Conservation (phyloP, 2,113 vertebrate species). For the Alligator mississippiensis region DNA sequence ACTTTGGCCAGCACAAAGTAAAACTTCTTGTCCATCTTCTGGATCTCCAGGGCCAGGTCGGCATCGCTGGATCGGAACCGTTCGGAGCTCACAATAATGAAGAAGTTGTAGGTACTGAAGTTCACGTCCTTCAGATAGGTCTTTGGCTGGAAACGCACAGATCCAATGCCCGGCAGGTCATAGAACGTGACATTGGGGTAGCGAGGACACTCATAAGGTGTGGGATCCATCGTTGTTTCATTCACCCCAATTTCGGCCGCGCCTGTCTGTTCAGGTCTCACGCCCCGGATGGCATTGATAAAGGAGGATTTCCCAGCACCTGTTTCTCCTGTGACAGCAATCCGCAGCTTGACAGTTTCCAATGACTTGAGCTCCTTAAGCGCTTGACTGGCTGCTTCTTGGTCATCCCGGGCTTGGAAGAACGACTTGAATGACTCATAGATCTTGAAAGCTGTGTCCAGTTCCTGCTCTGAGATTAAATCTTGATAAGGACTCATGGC, state of each 20-base stretch:
- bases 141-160: neutral
- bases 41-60: slow-evolving; percentile 40
- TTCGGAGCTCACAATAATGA: slow-evolving; percentile 54
- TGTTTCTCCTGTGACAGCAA: too few species aligned
- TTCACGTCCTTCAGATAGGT: slow-evolving; percentile 19
- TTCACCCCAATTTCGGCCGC: slow-evolving; percentile 34
- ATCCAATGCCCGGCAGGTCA: slow-evolving; percentile 71
- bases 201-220: slow-evolving; percentile 9
- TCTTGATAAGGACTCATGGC: too few species aligned
- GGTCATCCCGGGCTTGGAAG: too few species aligned
- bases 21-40: slow-evolving; percentile 31
- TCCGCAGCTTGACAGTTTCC: too few species aligned
- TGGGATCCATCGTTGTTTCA: neutral
- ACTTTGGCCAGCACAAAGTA: slow-evolving; percentile 35
- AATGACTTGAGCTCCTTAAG: too few species aligned
- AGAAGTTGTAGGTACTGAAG: slow-evolving; percentile 52
- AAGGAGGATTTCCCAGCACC: too few species aligned
- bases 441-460: too few species aligned
- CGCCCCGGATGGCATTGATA: slow-evolving; percentile 12
- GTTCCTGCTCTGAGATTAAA: too few species aligned
- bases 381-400: too few species aligned
- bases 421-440: too few species aligned
- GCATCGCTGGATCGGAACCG: slow-evolving; percentile 34
- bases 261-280: slow-evolving; percentile 38
- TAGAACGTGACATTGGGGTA: slow-evolving; percentile 52